phyloP scores from a whole-genome alignment of 2,888 invertebrate genomes.

The Gerris lacustris region DNA sequence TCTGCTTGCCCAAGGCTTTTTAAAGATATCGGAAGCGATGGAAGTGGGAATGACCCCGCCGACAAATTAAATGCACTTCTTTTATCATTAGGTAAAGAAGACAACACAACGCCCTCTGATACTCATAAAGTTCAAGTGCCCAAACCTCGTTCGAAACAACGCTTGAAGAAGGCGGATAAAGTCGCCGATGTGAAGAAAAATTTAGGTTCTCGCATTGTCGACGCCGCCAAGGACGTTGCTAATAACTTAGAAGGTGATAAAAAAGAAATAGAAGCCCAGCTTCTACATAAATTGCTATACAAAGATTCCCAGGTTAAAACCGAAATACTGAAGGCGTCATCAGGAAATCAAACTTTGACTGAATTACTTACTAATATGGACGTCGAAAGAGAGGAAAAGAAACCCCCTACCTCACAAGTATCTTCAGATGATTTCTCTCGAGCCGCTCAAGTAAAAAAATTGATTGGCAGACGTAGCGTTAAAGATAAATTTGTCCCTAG shows the following conservation, averaged over 20 bases:
- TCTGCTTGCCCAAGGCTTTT: no score
- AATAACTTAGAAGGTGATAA: constrained; percentile 52
- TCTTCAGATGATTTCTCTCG: no score
- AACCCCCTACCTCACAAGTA: no score
- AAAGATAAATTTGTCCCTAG: constrained; percentile 1
- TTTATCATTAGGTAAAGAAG: background rate
- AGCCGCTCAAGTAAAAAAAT: background rate
- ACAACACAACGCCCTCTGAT: background rate
- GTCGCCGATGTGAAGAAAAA: background rate
- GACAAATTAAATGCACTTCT: background rate
- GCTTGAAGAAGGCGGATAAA: background rate
- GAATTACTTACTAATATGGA: constrained; percentile 7
- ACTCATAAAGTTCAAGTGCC: background rate
- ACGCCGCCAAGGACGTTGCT: constrained; percentile 63
- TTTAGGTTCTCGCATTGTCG: constrained; percentile 35
- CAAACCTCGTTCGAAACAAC: background rate
- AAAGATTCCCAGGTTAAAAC: constrained; percentile 26
- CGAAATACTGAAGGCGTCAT: constrained; percentile 18
- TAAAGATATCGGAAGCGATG: no score
- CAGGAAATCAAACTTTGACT: constrained; percentile 19
- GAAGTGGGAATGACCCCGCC: no score
- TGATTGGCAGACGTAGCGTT: no score
- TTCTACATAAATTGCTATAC: constrained; percentile 52
- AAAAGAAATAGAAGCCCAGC: constrained; percentile 58
- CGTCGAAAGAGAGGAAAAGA: background rate